A percentile compares a stretch with the other conserved stretches of the same genome.
Evolutionary conservation across 2,797 vertebrate species (phyloP).

Genomic region (Astyanax mexicanus): DNA sequence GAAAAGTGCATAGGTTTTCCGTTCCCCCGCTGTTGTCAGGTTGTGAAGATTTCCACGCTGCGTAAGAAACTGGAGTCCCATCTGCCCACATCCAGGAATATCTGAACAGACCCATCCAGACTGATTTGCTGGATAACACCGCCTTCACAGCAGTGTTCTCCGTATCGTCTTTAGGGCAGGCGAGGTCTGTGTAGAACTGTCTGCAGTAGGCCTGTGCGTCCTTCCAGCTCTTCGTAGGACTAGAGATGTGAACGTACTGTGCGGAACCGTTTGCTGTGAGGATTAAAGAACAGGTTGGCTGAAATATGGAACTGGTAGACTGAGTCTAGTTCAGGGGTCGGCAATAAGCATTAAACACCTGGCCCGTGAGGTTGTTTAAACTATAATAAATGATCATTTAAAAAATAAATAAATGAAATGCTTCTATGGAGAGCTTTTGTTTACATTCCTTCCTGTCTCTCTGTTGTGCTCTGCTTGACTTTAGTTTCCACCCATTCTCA

Average conservation of each 20-base stretch:
- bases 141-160: conserved; percentile 75
- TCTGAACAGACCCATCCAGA: conserved; percentile 62
- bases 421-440: too few species aligned
- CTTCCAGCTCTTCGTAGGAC: neutral
- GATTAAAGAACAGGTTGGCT: neutral
- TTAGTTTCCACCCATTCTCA: too few species aligned
- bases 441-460: too few species aligned
- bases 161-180: too few species aligned
- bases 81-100: conserved; percentile 36
- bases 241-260: neutral
- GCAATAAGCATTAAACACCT: too few species aligned
- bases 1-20: accelerated
- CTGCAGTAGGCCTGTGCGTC: neutral
- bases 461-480: too few species aligned
- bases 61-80: conserved; percentile 3
- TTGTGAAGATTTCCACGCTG: neutral
- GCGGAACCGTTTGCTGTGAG: neutral
- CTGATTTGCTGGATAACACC: accelerated
- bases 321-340: too few species aligned
- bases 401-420: too few species aligned
- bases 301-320: too few species aligned
- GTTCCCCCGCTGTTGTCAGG: accelerated
- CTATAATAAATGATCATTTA: too few species aligned
- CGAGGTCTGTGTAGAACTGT: conserved; percentile 2
- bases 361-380: too few species aligned